Evolutionary conservation across 23 tunicate genomes (phyloP).

Genomic region (Diplosoma virens): DNA sequence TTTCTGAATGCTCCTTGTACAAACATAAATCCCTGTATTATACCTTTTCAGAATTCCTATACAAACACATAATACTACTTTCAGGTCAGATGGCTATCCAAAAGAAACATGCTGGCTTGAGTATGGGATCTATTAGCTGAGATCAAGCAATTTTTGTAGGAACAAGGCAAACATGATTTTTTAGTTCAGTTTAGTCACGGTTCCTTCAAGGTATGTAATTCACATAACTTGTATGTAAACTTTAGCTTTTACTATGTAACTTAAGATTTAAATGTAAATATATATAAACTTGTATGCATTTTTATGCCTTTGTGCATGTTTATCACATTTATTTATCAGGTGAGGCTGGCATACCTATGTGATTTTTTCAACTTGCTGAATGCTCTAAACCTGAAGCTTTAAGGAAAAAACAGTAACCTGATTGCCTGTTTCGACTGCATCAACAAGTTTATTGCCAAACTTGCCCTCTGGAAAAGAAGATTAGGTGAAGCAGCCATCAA

Average conservation of each 20-base stretch:
- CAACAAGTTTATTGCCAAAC: neutral
- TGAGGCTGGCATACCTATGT: too few species aligned
- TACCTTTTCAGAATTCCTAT: too few species aligned
- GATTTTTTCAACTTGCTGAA: too few species aligned
- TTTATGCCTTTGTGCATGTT: too few species aligned
- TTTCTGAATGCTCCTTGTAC: too few species aligned
- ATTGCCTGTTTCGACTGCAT: neutral
- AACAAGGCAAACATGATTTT: neutral
- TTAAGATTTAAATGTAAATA: neutral
- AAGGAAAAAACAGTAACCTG: neutral
- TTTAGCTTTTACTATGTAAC: neutral
- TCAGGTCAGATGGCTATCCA: neutral
- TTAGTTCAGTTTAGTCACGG: neutral
- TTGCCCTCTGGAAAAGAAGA: neutral
- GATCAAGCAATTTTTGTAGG: neutral
- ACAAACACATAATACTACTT: too few species aligned
- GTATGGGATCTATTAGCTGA: neutral
- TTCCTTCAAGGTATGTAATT: neutral
- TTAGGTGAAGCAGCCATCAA: neutral
- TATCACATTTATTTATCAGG: too few species aligned
- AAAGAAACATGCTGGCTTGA: neutral
- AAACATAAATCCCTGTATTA: too few species aligned
- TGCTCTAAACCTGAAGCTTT: neutral
- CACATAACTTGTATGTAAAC: neutral
- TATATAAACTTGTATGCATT: neutral